phyloP scores from a whole-genome alignment of 2,888 invertebrate species.

The Macrophya alboannulata region DNA sequence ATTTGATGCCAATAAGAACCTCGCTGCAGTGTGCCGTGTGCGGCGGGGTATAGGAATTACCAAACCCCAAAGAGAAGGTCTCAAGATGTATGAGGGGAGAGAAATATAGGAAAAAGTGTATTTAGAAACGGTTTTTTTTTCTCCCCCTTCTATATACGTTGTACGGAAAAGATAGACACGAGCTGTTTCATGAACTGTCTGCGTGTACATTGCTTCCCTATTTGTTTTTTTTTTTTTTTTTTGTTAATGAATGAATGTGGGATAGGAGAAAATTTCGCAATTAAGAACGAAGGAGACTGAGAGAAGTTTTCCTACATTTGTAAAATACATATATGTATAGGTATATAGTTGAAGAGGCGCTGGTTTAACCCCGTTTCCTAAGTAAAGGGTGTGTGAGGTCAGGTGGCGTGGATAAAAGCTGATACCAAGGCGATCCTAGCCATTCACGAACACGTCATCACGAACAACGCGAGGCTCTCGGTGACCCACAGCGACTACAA shows the following conservation, averaged over 20 bases:
- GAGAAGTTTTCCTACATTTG: neutral
- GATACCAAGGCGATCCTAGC: conserved; percentile 96
- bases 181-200: neutral
- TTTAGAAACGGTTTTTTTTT: no score
- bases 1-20: conserved; percentile 72
- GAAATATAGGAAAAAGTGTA: neutral
- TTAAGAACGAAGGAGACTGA: neutral
- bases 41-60: neutral
- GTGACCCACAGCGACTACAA: conserved; percentile 96
- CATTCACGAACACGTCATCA: conserved; percentile 96
- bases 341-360: neutral
- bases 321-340: no score
- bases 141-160: neutral
- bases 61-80: neutral
- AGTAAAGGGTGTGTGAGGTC: conserved; percentile 69
- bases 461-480: conserved; percentile 93
- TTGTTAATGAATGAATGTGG: neutral
- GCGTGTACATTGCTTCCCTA: neutral
- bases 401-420: conserved; percentile 98
- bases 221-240: neutral
- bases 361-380: conserved; percentile 37
- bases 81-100: neutral
- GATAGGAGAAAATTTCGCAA: neutral
- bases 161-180: neutral
- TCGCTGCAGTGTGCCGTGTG: neutral